A percentile compares a stretch with the other conserved stretches of the same genome.
These are phyloP conservation scores for Aphrophora alni DNA, from an alignment of 2,888 invertebrate species.

Conservation along the genomic window DNA sequence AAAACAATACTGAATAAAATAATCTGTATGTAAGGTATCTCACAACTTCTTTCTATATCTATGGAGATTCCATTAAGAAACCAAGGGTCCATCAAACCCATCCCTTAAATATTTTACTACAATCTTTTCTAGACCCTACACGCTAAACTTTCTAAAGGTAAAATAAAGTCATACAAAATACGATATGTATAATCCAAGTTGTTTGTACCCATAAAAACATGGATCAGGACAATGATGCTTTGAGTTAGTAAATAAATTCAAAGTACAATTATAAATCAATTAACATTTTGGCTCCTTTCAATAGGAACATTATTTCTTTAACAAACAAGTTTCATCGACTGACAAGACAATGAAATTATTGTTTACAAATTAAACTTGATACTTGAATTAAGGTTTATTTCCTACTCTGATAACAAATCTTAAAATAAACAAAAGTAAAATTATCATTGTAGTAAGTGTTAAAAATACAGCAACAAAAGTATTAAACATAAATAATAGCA, in stretches of 20 bases:
- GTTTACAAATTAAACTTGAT: background rate
- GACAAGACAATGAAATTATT: background rate
- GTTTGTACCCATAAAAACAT: constrained; percentile 6
- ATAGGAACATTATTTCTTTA: background rate
- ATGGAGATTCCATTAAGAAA: background rate
- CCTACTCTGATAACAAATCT: background rate
- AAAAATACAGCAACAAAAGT: background rate
- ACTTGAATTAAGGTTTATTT: background rate
- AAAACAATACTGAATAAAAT: too few species aligned
- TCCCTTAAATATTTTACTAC: background rate
- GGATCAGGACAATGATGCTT: background rate
- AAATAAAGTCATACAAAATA: constrained; percentile 39
- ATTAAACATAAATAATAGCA: background rate
- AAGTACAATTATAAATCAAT: background rate
- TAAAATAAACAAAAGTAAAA: background rate
- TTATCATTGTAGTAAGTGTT: background rate
- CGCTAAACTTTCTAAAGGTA: constrained; percentile 37
- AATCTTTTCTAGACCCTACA: constrained; percentile 31
- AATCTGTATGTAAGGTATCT: background rate
- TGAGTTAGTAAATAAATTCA: background rate
- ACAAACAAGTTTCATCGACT: background rate
- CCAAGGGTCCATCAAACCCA: background rate
- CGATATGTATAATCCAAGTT: constrained; percentile 40
- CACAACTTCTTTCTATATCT: background rate
- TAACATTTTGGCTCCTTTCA: background rate